Evolutionary conservation across 2,113 vertebrate species (phyloP).

Genomic region (Grammomys dolichurus): DNA sequence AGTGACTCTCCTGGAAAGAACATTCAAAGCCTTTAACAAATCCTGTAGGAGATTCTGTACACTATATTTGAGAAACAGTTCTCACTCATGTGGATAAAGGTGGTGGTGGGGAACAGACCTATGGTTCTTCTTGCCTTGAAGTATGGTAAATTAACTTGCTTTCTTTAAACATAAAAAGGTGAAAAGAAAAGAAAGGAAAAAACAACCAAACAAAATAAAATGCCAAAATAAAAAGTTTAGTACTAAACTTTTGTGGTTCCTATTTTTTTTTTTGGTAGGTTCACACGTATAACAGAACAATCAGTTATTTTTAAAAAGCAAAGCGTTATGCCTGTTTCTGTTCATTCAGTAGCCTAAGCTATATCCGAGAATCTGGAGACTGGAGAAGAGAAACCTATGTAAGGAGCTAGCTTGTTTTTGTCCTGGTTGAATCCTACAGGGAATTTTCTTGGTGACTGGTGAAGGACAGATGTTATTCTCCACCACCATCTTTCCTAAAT

Average conservation of each 20-base stretch:
- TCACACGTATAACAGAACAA: neutral
- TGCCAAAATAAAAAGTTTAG: neutral
- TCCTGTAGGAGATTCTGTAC: neutral
- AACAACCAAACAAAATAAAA: neutral
- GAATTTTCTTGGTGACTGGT: neutral
- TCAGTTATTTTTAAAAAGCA: neutral
- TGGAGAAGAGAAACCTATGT: accelerated
- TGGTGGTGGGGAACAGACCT: neutral
- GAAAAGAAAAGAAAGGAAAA: neutral
- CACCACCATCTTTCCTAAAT: neutral
- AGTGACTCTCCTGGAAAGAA: neutral
- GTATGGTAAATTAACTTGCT: neutral
- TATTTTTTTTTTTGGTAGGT: neutral
- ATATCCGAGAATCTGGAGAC: neutral
- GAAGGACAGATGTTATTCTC: neutral
- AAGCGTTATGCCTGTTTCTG: accelerated
- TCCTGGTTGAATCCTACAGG: no score
- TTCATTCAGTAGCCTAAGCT: neutral
- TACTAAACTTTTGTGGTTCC: neutral
- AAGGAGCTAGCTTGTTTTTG: neutral
- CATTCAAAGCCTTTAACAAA: neutral
- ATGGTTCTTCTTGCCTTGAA: neutral
- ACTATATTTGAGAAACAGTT: neutral
- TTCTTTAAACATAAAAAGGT: neutral
- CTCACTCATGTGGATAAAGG: neutral